Base-by-base conservation (phyloP, 2,888 invertebrate genomes). In the Idaea dimidiata region DNA sequence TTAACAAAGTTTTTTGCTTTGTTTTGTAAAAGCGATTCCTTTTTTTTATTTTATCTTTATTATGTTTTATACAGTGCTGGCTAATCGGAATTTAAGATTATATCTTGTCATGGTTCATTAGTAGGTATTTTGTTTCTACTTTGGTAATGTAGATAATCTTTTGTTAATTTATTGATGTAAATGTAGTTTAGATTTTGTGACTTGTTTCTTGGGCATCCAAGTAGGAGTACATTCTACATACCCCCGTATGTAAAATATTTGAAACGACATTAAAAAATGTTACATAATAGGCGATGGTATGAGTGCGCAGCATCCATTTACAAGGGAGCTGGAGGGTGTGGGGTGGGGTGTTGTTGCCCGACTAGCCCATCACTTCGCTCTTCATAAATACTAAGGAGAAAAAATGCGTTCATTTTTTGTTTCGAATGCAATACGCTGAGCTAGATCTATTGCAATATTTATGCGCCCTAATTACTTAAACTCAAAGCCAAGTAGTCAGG, bases 231-330 rank as follows among this genome's bases (percentile, higher is more conserved):
- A 24, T 3, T 24, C 24, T 24, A 24, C 24, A 24, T 24, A 24
- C 24, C 24, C 24, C 5, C 24, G 43, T 43, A 14, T 14, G 33
- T 54, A 64, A 54, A 43, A 14, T 17, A 16, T 58, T 56, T 32
- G 54, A n/a, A 31, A 59, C 58, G 64, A 66, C 60, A 43, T 54
- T 60, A 58, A 66, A 63, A 59, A 66, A 65, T 17, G 74, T 80
- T 80, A 81, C 72, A 78, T 80, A 79, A 81, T 77, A 67, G 62
- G 69, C 71, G 62, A 71, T 72, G 71, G 72, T 43, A 43, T 43
- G 62, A 77, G 76, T 79, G 82, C 82, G 84, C 82, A 80, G 78
- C 76, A 75, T 76, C 75, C 71, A 68, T 69, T 43, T 43, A 43
- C 43, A 10, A 14, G 6, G 43, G 43, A 14, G 43, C 43, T 43